phyloP scores from a whole-genome alignment of 2,797 vertebrate genomes.

The Mus minutoides region DNA sequence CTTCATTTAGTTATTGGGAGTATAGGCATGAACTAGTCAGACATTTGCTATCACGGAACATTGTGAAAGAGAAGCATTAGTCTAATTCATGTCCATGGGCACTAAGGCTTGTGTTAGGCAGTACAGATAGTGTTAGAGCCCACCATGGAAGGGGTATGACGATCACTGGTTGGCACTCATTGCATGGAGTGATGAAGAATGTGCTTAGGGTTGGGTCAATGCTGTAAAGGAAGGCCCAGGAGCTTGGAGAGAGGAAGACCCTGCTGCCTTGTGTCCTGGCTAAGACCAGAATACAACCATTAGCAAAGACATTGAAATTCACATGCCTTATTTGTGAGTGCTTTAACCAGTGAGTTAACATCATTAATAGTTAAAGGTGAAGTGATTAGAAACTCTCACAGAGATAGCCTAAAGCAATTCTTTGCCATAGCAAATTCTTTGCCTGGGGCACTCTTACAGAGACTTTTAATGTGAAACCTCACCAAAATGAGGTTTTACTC shows the following conservation, averaged over 20 bases:
- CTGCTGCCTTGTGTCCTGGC: not conserved
- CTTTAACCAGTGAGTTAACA: not conserved
- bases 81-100: not conserved
- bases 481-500: not conserved
- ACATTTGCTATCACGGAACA: not conserved
- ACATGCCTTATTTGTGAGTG: not conserved
- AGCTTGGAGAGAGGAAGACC: not conserved
- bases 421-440: not conserved
- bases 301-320: not conserved
- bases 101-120: not conserved
- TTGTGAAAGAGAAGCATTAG: not conserved
- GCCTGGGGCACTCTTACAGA: not conserved
- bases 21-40: not conserved
- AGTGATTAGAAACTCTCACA: not conserved
- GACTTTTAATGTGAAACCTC: not conserved
- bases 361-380: not conserved
- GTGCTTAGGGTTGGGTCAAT: not conserved
- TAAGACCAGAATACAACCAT: not conserved
- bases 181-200: not conserved
- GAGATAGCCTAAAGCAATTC: not conserved
- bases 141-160: fast-evolving
- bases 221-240: not conserved
- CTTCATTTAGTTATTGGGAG: not conserved
- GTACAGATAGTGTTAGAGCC: not conserved
- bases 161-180: not conserved